A percentile compares a stretch with the other conserved stretches of the same genome.
Evolutionary conservation across 2,797 vertebrate genomes (phyloP).

Genomic region (Manis pentadactyla): DNA sequence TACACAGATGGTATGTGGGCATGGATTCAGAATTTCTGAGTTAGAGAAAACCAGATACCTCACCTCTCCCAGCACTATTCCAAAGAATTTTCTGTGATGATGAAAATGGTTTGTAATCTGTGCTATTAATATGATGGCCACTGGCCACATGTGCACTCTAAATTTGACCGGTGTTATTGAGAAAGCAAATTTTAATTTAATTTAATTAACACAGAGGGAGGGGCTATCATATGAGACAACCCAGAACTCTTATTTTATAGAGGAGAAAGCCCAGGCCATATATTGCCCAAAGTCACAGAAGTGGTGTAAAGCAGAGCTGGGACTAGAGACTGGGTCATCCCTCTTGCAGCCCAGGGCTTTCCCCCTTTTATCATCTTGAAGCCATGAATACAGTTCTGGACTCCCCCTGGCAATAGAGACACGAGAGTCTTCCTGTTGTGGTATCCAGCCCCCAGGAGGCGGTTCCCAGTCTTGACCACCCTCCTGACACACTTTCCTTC

Average conservation of each 20-base stretch:
- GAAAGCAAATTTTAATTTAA: not conserved
- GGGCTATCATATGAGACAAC: not conserved
- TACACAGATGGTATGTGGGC: conserved; percentile 69
- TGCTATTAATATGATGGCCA: not conserved
- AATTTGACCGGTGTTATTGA: not conserved
- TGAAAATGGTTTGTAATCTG: not conserved
- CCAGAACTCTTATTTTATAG: not conserved
- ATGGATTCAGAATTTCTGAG: conserved; percentile 22
- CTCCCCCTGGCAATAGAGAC: not conserved
- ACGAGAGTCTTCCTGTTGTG: not conserved
- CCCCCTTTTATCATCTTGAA: not conserved
- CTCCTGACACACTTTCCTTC: not conserved
- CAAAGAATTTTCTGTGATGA: not conserved
- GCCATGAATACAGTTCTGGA: not conserved
- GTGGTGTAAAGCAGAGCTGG: not conserved
- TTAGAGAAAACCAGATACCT: not conserved
- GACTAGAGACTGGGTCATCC: not conserved
- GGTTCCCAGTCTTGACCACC: not conserved
- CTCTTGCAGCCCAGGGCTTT: not conserved
- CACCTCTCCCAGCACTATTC: not conserved
- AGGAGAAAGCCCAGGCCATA: not conserved
- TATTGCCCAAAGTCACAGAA: not conserved
- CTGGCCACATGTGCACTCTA: not conserved
- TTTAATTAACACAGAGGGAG: not conserved
- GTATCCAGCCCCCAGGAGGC: not conserved